Evolutionary conservation across 2,888 invertebrate species (phyloP).

Genomic region (Ennomos erosarius): DNA sequence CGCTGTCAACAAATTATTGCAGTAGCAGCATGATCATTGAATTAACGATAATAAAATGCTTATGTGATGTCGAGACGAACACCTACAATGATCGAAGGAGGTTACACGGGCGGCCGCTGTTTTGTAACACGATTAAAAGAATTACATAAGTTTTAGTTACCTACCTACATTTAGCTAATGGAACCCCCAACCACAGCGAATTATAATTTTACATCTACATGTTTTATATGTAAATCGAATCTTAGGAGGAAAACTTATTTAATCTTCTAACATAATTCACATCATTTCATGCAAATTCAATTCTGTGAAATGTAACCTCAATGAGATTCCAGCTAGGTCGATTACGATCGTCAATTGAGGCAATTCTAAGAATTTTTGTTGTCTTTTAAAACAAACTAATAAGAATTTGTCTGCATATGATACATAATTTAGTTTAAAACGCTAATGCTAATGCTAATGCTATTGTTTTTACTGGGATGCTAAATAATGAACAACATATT

Average conservation of each 20-base stretch:
- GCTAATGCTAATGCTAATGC: neutral
- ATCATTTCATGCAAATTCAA: constrained; percentile 47
- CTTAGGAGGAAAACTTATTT: constrained; percentile 44
- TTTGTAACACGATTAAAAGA: constrained; percentile 16
- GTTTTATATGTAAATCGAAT: constrained; percentile 14
- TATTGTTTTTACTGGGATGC: neutral
- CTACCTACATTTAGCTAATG: constrained; percentile 3
- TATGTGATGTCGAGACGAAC: constrained; percentile 18
- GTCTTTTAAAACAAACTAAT: constrained; percentile 7
- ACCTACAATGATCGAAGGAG: constrained; percentile 18
- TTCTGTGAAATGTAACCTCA: constrained; percentile 41
- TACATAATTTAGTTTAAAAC: neutral
- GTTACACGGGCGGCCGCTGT: constrained; percentile 4
- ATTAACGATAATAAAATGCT: constrained; percentile 25
- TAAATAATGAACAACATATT: too few species aligned
- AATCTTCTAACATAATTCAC: constrained; percentile 30
- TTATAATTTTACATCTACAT: neutral
- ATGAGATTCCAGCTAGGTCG: constrained; percentile 36
- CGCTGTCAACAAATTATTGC: constrained; percentile 20
- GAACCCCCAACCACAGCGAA: neutral
- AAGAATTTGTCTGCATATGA: constrained; percentile 7
- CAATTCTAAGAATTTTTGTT: constrained; percentile 20
- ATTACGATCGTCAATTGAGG: constrained; percentile 28
- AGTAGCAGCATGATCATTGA: constrained; percentile 17
- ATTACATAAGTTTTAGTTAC: constrained; percentile 15